phyloP scores from a whole-genome alignment of 2,888 invertebrate species.

The Dendrolimus pini region DNA sequence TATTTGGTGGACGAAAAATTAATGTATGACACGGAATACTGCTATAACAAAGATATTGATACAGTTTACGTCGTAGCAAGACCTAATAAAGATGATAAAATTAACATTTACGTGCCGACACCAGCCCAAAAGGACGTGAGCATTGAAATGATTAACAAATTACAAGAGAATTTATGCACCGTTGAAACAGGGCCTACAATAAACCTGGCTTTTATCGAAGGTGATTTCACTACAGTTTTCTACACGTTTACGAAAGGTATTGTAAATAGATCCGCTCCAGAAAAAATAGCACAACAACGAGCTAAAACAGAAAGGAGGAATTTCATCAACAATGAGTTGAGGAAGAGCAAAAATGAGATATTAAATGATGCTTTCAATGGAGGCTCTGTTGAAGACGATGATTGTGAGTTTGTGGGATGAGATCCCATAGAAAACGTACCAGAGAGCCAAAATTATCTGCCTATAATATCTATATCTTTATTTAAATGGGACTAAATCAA shows the following conservation, averaged over 20 bases:
- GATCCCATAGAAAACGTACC: not conserved
- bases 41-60: conserved; percentile 60
- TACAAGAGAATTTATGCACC: conserved; percentile 65
- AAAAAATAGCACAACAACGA: conserved; percentile 30
- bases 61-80: conserved; percentile 60
- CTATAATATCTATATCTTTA: no score
- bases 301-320: conserved; percentile 45
- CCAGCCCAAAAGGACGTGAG: conserved; percentile 45
- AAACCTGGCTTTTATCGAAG: conserved; percentile 61
- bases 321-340: conserved; percentile 58
- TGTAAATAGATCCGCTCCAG: conserved; percentile 36
- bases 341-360: conserved; percentile 44
- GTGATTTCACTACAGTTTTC: conserved; percentile 60
- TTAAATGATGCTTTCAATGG: conserved; percentile 57
- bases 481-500: no score
- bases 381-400: conserved; percentile 58
- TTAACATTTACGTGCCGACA: conserved; percentile 64
- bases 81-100: conserved; percentile 47
- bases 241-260: conserved; percentile 63
- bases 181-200: conserved; percentile 58
- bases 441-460: not conserved
- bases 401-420: conserved; percentile 45
- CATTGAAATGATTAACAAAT: conserved; percentile 44
- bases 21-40: conserved; percentile 69
- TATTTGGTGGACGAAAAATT: conserved; percentile 62